Conservation (phyloP, 2,797 vertebrate genomes). For the Peromyscus melanophrys region DNA sequence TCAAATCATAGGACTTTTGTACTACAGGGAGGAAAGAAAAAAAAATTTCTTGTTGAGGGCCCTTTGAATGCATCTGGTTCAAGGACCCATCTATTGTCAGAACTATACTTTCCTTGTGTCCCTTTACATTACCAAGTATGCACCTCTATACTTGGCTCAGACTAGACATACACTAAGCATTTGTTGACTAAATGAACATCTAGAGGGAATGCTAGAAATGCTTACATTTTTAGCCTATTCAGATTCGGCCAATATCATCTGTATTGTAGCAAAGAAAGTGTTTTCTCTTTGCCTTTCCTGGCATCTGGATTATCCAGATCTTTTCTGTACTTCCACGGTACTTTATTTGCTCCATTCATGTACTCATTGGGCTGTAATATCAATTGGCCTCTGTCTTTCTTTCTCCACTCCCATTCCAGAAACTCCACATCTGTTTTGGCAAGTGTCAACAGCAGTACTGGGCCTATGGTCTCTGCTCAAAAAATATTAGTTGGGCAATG, state of each 20-base stretch:
- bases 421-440: not conserved
- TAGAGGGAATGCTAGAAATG: not conserved
- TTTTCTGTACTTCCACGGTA: not conserved
- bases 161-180: not conserved
- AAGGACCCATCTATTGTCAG: not conserved
- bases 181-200: conserved; percentile 44
- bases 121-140: not conserved
- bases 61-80: conserved; percentile 37
- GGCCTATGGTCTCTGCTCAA: not conserved
- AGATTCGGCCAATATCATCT: not conserved
- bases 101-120: not conserved
- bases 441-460: not conserved
- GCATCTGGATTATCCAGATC: not conserved
- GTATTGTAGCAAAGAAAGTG: not conserved
- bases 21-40: not conserved
- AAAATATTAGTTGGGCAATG: conserved; percentile 40
- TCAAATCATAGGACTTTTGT: conserved; percentile 59
- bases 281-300: not conserved
- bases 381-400: not conserved
- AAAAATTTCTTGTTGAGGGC: not conserved
- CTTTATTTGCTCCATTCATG: not conserved
- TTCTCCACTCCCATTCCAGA: not conserved
- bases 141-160: not conserved
- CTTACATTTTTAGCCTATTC: not conserved
- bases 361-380: not conserved